phyloP scores from a whole-genome alignment of 2,113 vertebrate species.

The Camarhynchus parvulus region DNA sequence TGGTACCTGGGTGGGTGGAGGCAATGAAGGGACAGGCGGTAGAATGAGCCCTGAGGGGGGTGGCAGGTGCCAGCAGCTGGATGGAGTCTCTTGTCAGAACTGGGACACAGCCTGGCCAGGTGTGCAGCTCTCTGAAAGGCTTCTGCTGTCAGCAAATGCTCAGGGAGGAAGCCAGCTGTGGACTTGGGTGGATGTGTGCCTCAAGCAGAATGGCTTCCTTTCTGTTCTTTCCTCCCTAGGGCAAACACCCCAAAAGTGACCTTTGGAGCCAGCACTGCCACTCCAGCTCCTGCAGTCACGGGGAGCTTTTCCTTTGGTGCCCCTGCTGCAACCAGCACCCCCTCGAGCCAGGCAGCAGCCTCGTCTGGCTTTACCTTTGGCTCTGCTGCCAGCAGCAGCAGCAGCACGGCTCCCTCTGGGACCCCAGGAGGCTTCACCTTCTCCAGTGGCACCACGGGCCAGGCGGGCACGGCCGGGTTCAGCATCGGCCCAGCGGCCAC shows the following conservation, averaged over 20 bases:
- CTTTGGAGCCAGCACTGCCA: constrained; percentile 38
- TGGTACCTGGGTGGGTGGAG: not conserved
- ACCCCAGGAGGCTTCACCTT: not conserved
- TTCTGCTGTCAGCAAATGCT: not conserved
- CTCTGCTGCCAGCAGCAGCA: not conserved
- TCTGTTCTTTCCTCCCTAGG: not conserved
- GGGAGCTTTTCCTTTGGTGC: constrained; percentile 54
- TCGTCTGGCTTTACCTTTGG: constrained; percentile 77
- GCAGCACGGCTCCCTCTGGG: not conserved
- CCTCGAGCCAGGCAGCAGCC: constrained; percentile 68
- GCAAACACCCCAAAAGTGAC: constrained; percentile 66
- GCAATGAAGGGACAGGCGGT: not conserved
- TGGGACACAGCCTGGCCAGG: not conserved
- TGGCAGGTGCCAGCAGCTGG: not conserved
- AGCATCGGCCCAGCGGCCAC: not conserved
- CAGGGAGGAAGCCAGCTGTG: not conserved
- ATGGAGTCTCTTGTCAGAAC: rapidly evolving
- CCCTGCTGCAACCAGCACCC: not conserved
- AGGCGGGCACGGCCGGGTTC: constrained; percentile 20
- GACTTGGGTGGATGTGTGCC: not conserved
- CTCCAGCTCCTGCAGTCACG: not conserved
- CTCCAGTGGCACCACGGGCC: not conserved
- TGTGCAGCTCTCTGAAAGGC: not conserved
- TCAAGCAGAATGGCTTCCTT: not conserved
- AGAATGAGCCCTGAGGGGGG: not conserved